Base-by-base conservation (phyloP, 2,797 vertebrate species). In the Antrozous pallidus region DNA sequence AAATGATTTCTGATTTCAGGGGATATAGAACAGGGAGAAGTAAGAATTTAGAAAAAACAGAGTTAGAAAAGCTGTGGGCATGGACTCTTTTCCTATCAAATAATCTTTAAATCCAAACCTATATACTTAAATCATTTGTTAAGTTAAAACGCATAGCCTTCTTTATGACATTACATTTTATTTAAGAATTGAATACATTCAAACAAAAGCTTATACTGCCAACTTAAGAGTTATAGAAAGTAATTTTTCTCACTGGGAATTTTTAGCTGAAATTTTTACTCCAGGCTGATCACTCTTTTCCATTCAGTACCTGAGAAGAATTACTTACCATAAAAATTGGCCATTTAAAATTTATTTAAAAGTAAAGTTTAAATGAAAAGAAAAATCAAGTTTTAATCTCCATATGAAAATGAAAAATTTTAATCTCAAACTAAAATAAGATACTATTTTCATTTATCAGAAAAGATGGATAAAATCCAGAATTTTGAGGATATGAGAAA, bases 351-450 rank as follows among this genome's bases (percentile, higher is more conserved):
- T 84, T 18, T 87, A 61, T 65, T 75, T 92, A 8, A 75, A 86
- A 94, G 69, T 74, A n/a, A 73, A 82, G 16, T 51, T 89, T 71
- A 86, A 74, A 61, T 83, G 38, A 36, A 94, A 82, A 89, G 75
- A 93, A 89, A 89, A 83, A 45, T 12, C 42, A 75, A 16, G 70
- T 83, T 75, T 79, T 26, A 73, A 73, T 49, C 3, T 47, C 10
- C 36, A 78, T 18, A 71, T 42, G 58, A 70, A 54, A 83, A 65
- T 28, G 22, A 78, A 93, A 74, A 65, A 79, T 63, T 70, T 75
- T 28, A 26, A 82, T 86, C 33, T 61, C 40, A 81, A 91, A 88
- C 79, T 69, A 36, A 83, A 93, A 28, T 47, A 73, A 40, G 31
- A 54, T 45, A 82, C 2, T 45, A 45, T 85, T 90, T 80, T 95